Conservation (phyloP, 2,797 vertebrate species). For the Melanotaenia parkinsoni region DNA sequence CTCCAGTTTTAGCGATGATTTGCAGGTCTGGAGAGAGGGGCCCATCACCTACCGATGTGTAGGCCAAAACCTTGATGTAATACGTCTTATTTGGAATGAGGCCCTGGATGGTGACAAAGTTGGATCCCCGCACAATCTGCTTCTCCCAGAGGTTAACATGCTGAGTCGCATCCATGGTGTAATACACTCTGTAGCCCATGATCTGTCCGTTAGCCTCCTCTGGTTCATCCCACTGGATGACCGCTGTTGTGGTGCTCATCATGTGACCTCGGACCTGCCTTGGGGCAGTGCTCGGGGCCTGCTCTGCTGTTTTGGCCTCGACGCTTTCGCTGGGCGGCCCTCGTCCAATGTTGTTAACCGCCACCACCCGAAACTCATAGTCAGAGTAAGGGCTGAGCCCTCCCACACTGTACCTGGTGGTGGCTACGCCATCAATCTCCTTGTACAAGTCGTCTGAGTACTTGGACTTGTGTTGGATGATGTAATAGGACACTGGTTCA, state of each 20-base stretch:
- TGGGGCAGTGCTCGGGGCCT: slow-evolving; percentile 96
- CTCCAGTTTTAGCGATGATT: slow-evolving; percentile 98
- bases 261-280: slow-evolving; percentile 95
- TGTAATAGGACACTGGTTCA: slow-evolving; percentile 97
- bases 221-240: slow-evolving; percentile 98
- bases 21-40: slow-evolving; percentile 96
- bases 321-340: slow-evolving; percentile 94
- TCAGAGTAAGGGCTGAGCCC: slow-evolving; percentile 98
- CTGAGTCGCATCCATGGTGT: slow-evolving; percentile 91
- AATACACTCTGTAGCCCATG: slow-evolving; percentile 97
- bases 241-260: slow-evolving; percentile 95
- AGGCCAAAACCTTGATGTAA: slow-evolving; percentile 96
- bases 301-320: slow-evolving; percentile 95
- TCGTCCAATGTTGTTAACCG: slow-evolving; percentile 96
- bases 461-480: slow-evolving; percentile 98
- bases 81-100: slow-evolving; percentile 97
- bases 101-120: slow-evolving; percentile 94
- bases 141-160: slow-evolving; percentile 97
- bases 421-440: slow-evolving; percentile 97
- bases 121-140: slow-evolving; percentile 93
- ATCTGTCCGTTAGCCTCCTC: slow-evolving; percentile 98
- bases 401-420: slow-evolving; percentile 97
- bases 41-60: slow-evolving; percentile 97
- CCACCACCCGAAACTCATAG: slow-evolving; percentile 96
- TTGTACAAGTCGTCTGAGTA: slow-evolving; percentile 93